These are phyloP conservation scores for Protosalanx chinensis DNA, from an alignment of 2,797 vertebrate species.

Conservation along the genomic window DNA sequence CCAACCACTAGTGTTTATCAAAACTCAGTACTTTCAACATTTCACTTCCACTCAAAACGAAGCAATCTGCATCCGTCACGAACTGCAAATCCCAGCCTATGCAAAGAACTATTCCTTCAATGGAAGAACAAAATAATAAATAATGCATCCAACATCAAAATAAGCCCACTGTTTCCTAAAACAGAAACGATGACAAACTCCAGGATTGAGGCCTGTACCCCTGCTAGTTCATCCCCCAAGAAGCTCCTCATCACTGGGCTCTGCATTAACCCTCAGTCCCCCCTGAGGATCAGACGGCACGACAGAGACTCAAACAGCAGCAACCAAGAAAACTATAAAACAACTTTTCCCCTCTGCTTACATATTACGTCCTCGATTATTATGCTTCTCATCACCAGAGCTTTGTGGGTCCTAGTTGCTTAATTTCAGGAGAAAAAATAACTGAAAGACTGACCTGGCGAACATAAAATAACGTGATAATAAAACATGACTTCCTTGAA, in stretches of 20 bases:
- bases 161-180: neutral
- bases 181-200: neutral
- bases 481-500: neutral
- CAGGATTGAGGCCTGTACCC: neutral
- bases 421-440: neutral
- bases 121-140: too few species aligned
- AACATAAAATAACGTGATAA: neutral
- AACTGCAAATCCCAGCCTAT: too few species aligned
- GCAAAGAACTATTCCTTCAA: too few species aligned
- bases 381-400: neutral
- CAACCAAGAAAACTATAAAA: neutral
- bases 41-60: too few species aligned
- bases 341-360: too few species aligned
- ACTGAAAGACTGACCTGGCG: neutral
- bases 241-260: conserved; percentile 2
- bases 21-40: too few species aligned
- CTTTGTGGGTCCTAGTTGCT: neutral
- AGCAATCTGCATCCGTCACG: too few species aligned
- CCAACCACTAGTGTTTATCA: neutral
- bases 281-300: neutral
- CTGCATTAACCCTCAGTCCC: conserved; percentile 1
- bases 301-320: conserved; percentile 3
- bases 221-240: neutral
- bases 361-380: neutral
- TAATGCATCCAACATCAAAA: too few species aligned